Evolutionary conservation across 2,113 vertebrate genomes (phyloP), one percentile per base, ranked within the genome.

Genomic region (Trogon melanurus): DNA sequence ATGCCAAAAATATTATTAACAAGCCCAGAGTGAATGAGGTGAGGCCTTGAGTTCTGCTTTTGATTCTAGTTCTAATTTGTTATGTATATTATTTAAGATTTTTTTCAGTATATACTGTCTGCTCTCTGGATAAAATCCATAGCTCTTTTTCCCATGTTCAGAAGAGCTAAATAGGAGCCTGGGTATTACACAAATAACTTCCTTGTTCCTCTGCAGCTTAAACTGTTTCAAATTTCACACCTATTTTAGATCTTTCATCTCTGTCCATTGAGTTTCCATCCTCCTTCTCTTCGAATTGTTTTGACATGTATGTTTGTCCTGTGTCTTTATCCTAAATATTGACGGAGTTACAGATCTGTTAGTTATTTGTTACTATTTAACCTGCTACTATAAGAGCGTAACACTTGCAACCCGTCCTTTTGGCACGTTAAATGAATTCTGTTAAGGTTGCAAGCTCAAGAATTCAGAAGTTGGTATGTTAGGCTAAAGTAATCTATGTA

Each of bases 21-120:
- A 99, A 99, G 96, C 99, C 99, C 26, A 98, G 98, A 61, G 98
- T 99, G 93, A 99, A 99, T 96, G 99, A 99, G 99, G 99, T 99
- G 73, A 98, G 98, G 50, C 54, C 51, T 70, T 72, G 38, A 60
- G 32, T 91, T 87, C n/a, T 89, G n/a, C 30, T 78, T 80, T 79
- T 93, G 17, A 14, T 78, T 87, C 65, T 79, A 74, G 22, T 61
- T 58, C 41, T 4, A 3, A 58, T 86, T 79, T 61, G 17, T 50
- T 62, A 8, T 45, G 15, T 76, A 10, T 34, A 13, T 72, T 80
- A 45, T 70, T 83, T 79, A 83, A 87, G 14, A 7, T 57, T 82
- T 41, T 83, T 25, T 82, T 71, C 9, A 16, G 8, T 61, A 10
- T 66, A 70, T n/a, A n/a, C n/a, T n/a, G n/a, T 30, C 11, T 78